Percentiles rank a stretch among this genome's conserved stretches.
These are phyloP conservation scores for Heliconius melpomene DNA, from an alignment of 1,140 invertebrate genomes.

Conservation along the genomic window DNA sequence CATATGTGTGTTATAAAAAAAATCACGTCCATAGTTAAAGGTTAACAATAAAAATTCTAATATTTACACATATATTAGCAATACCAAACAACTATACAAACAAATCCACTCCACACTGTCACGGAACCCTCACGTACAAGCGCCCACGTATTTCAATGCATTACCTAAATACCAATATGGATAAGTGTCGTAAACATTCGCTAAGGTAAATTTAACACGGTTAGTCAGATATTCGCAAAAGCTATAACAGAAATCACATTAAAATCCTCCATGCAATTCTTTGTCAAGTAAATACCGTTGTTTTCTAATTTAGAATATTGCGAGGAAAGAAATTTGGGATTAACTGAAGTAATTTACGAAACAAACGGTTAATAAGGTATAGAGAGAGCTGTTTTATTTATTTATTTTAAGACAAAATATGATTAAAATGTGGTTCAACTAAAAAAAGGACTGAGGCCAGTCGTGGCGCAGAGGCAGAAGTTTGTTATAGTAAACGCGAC, in stretches of 20 bases:
- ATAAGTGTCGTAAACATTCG: slow-evolving; percentile 47
- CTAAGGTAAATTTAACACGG: slow-evolving; percentile 33
- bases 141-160: slow-evolving; percentile 44
- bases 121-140: slow-evolving; percentile 33
- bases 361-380: neutral
- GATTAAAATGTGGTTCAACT: neutral
- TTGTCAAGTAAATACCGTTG: neutral
- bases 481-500: too few species aligned
- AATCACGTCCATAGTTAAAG: too few species aligned
- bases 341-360: neutral
- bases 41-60: neutral
- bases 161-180: slow-evolving; percentile 49
- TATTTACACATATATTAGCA: neutral
- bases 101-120: slow-evolving; percentile 10
- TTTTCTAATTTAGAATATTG: neutral
- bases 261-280: slow-evolving; percentile 49
- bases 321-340: neutral
- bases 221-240: slow-evolving; percentile 48
- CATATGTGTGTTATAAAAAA: too few species aligned
- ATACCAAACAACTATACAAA: neutral
- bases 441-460: too few species aligned
- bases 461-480: neutral
- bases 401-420: neutral
- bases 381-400: neutral
- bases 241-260: slow-evolving; percentile 46